Evolutionary conservation across 2,797 vertebrate genomes (phyloP), one percentile per base, ranked within the genome.

Genomic region (Falco cherrug): DNA sequence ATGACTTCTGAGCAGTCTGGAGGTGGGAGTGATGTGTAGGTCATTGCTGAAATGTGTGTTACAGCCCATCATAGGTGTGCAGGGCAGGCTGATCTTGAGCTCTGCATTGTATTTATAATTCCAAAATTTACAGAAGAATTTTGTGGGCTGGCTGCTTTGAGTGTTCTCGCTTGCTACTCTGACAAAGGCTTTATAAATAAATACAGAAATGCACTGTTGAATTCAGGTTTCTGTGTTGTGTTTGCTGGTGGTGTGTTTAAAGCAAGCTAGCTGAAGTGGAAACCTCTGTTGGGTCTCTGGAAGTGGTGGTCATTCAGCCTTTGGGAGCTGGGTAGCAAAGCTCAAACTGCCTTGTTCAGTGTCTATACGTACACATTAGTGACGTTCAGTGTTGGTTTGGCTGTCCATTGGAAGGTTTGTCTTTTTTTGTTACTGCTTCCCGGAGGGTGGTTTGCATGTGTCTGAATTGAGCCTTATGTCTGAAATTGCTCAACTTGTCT

Each of bases 331-430:
- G 26, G 29, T 12, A 41, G 26, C 35, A 80, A 50, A 78, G 35
- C 53, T 71, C 33, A 37, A 53, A 9, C 29, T 65, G 0, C 26
- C 26, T 37, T 69, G 29, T 16, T 21, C 37, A 28, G 24, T 43
- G 29, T 31, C 31, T 74, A 6, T 48, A 25, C 16, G 7, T 74
- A 7, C 43, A 25, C 17, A 8, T 17, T 24, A 57, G n/a, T 31
- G 28, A 19, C 22, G 70, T 19, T n/a, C 65, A 25, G 0, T 1
- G 3, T 8, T 29, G 26, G 31, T 47, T 84, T 22, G 6, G 9
- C 37, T 70, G n/a, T 54, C 22, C 16, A 3, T 7, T 29, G 29
- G 56, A 53, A 37, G 53, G 20, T 61, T 57, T 73, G 25, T 56
- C 26, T 61, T 59, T 37, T 41, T 5, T 11, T 79, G 14, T 11